phyloP scores from a whole-genome alignment of 2,113 vertebrate species.

The Machaerirhynchus nigripectus region DNA sequence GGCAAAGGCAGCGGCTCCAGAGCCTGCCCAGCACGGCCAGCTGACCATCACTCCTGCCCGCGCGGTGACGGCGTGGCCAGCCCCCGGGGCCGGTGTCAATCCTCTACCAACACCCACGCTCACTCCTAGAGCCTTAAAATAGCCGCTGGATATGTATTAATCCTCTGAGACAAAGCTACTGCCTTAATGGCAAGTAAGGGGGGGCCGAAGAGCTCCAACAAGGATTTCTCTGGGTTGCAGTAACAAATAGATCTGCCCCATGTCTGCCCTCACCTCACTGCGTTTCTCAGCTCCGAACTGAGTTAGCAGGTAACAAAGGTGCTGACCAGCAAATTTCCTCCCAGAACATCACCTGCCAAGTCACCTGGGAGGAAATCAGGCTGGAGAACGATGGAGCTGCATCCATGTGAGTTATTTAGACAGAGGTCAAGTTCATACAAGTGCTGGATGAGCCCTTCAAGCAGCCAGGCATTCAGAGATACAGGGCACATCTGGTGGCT shows the following conservation, averaged over 20 bases:
- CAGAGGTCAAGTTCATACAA: background rate
- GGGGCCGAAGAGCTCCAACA: background rate
- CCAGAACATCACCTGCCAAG: background rate
- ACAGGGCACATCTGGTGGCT: background rate
- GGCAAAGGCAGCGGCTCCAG: background rate
- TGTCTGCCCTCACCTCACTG: background rate
- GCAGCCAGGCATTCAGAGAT: background rate
- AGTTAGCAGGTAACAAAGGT: background rate
- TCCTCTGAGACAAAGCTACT: background rate
- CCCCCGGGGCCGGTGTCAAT: fast-evolving
- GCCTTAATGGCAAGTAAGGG: background rate
- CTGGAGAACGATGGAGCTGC: background rate
- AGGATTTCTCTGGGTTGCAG: background rate
- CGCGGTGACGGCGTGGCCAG: background rate
- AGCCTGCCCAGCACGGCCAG: background rate
- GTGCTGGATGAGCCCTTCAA: background rate
- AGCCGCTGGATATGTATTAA: background rate
- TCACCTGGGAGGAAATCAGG: background rate
- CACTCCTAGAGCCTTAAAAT: background rate
- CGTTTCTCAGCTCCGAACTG: background rate
- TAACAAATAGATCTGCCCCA: background rate
- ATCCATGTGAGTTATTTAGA: background rate
- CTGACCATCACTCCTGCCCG: fast-evolving
- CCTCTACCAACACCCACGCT: background rate
- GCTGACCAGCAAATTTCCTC: background rate